phyloP scores from a whole-genome alignment of 2,113 vertebrate species.

The Rhynchomys soricoides region DNA sequence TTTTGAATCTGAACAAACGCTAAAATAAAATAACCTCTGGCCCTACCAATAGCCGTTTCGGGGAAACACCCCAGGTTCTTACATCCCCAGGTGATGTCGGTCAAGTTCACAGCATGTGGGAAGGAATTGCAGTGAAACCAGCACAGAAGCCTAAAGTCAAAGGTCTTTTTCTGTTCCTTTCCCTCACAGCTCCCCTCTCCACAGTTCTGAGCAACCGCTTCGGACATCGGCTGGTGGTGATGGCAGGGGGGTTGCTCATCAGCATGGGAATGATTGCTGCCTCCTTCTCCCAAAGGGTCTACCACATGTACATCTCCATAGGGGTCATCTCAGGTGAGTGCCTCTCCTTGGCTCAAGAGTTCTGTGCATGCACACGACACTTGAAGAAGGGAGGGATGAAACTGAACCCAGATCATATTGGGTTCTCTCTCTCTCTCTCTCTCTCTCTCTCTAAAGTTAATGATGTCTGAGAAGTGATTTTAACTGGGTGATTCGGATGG shows the following conservation, averaged over 20 bases:
- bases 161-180: not conserved
- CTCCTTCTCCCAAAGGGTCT: slow-evolving; percentile 90
- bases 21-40: not conserved
- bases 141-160: rapidly evolving
- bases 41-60: not conserved
- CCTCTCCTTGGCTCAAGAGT: rapidly evolving
- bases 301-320: slow-evolving; percentile 94
- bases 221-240: slow-evolving; percentile 93
- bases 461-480: slow-evolving; percentile 38
- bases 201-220: slow-evolving; percentile 93
- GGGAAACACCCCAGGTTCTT: not conserved
- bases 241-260: slow-evolving; percentile 93
- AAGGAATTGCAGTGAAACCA: not conserved
- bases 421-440: not conserved
- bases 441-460: slow-evolving; percentile 2
- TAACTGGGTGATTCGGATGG: not conserved
- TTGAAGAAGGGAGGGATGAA: not conserved
- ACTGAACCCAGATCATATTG: too few relatives aligned
- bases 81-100: not conserved
- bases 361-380: not conserved
- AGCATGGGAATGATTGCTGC: slow-evolving; percentile 90
- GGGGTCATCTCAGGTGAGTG: slow-evolving; percentile 93
- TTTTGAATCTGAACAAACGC: not conserved
- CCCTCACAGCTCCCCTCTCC: slow-evolving; percentile 91
- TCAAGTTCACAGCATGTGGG: too few relatives aligned